Evolutionary conservation across 2,113 vertebrate species (phyloP), one percentile per base, ranked within the genome.

Genomic region (Paradisaea rubra): DNA sequence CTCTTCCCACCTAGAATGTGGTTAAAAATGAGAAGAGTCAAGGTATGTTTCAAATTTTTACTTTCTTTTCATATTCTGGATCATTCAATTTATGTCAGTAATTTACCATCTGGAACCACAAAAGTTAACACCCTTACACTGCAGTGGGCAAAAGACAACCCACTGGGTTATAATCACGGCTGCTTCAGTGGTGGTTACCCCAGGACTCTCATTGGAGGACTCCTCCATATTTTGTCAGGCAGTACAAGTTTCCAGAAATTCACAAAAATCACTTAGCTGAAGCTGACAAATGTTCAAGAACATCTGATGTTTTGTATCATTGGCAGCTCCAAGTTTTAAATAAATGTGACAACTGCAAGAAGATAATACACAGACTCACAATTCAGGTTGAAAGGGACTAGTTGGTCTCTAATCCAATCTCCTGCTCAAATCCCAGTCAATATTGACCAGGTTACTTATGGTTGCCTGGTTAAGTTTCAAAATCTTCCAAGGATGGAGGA

Each of bases 271-370:
- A 70, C 81, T 15, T 7, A 78, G 60, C 35, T 13, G 4, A 95
- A 74, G 44, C 49, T 74, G 88, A 69, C 91, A 92, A 90, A 91
- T 25, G 7, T 56, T 84, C 50, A 88, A 77, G 76, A 91, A 90
- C 52, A 95, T 85, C 76, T 90, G 64, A 93, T 81, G 80, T 73
- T 95, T 86, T 86, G 13, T 56, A 83, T 61, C 68, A 71, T 1
- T 88, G 76, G 47, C 68, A 94, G 65, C 44, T 90, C 71, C 39
- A 63, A 93, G 35, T 81, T 88, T 93, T 47, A 94, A 94, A 88
- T 42, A 86, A 77, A 86, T 33, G 53, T 69, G 63, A 88, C 59
- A 77, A 94, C 28, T 59, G 33, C 33, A 90, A 50, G 30, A 61
- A 93, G 88, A 64, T 22, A 93, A 42, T 22, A 92, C 27, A 88